Evolutionary conservation across 2,113 vertebrate species (phyloP).

Genomic region (Clarias magur): DNA sequence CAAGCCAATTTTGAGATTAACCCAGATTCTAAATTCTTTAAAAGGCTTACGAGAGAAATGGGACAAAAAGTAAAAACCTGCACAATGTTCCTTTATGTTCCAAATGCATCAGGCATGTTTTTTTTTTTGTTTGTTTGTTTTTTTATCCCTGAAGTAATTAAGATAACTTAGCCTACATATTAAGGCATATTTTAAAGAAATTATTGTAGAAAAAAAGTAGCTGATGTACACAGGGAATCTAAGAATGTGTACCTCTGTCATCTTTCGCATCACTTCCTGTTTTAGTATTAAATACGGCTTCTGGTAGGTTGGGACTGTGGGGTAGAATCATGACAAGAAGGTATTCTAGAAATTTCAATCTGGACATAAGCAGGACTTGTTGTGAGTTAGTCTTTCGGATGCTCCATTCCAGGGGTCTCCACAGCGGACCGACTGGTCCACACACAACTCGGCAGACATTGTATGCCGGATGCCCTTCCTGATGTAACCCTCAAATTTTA

Average conservation of each 20-base stretch:
- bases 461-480: too few relatives aligned
- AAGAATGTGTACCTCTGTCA: background rate
- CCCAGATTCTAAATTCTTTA: background rate
- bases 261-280: background rate
- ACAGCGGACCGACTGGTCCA: too few relatives aligned
- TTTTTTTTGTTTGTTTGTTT: background rate
- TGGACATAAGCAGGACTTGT: too few relatives aligned
- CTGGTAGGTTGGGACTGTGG: background rate
- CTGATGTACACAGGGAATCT: background rate
- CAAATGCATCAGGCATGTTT: background rate
- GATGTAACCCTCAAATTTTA: too few relatives aligned
- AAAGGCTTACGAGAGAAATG: background rate
- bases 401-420: too few relatives aligned
- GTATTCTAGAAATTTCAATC: background rate
- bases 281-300: background rate
- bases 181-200: background rate
- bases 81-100: background rate
- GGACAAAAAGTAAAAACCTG: background rate
- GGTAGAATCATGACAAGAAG: background rate
- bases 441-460: too few relatives aligned
- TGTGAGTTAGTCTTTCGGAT: too few relatives aligned
- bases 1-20: conserved; percentile 6
- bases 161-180: background rate
- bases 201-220: background rate
- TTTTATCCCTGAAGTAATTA: background rate